Evolutionary conservation across 2,797 vertebrate genomes (phyloP), one percentile per base, ranked within the genome.

Genomic region (Dicrostonyx torquatus): DNA sequence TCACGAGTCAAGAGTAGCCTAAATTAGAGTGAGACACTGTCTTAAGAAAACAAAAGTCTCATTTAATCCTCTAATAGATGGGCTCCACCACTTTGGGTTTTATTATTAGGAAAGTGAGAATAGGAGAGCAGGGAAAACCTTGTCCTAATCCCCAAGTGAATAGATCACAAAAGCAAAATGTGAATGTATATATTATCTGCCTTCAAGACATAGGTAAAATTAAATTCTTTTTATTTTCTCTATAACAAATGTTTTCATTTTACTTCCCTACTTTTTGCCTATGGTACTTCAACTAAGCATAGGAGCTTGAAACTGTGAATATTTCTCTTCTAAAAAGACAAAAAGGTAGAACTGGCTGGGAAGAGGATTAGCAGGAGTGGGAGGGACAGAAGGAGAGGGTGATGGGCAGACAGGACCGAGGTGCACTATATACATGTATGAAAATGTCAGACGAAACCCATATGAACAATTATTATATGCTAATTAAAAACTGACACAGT

Each of bases 151-250:
- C 68, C 86, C 72, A 53, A 86, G 26, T 34, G 37, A 75, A 60
- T 29, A 83, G 50, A 45, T 31, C 5, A 55, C 20, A 76, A 88
- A 90, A 94, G 55, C 84, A 82, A 93, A 90, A 91, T 50, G 43
- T 87, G 62, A 87, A 90, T 34, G 70, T 75, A 26, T 29, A 4
- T 62, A 48, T 85, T 40, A 11, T 66, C 84, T 83, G 17, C 72
- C 45, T 84, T n/a, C 14, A 43, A 91, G 94, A 58, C 5, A 53
- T 64, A 83, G 70, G 79, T 94, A 94, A 94, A 92, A 77, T 85
- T 85, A 93, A 92, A 73, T 73, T 90, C 4, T 37, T 93, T 90
- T 88, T 58, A n/a, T 91, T 75, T 92, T 85, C 62, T 87, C 55
- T 37, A 10, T 88, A 85, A 48, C 5, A 50, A 75, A 34, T 48